Evolutionary conservation across 23 tunicate genomes (phyloP).

Genomic region (Clavelina lepadiformis): DNA sequence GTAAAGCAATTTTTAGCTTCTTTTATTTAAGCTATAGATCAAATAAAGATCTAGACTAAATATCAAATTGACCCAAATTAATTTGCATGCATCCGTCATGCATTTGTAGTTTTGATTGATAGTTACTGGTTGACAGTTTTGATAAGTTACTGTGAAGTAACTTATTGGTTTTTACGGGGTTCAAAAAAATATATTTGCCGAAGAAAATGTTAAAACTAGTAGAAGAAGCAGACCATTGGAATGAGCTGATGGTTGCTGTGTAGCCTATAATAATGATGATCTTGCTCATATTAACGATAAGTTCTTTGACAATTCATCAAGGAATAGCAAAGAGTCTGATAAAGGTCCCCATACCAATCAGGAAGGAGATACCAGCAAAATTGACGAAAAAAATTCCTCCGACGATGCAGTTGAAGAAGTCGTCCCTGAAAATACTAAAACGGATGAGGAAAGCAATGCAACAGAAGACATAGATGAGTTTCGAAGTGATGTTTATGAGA

Average conservation of each 20-base stretch:
- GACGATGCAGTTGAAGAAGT: not conserved
- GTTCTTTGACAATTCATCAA: not conserved
- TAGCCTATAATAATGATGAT: conserved; percentile 1
- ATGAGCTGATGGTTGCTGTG: conserved; percentile 40
- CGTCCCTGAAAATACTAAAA: not conserved
- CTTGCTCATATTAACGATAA: not conserved
- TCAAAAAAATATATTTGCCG: not conserved
- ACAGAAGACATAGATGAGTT: no score
- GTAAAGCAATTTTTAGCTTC: no score
- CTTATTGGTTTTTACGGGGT: no score
- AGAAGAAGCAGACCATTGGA: conserved; percentile 42
- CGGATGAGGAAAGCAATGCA: no score
- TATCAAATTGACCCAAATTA: no score
- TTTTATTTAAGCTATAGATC: no score
- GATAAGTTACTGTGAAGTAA: no score
- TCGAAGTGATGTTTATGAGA: no score
- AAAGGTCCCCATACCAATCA: not conserved
- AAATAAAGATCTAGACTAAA: no score
- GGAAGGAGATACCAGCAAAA: not conserved
- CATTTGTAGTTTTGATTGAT: no score
- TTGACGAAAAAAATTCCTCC: not conserved
- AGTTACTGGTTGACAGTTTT: no score
- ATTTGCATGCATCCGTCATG: no score
- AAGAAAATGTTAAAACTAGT: not conserved
- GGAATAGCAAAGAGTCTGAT: not conserved